Percentiles rank a stretch among this genome's conserved stretches.
Evolutionary conservation across 2,888 invertebrate species (phyloP).

Genomic region (Eristalis intricaria): DNA sequence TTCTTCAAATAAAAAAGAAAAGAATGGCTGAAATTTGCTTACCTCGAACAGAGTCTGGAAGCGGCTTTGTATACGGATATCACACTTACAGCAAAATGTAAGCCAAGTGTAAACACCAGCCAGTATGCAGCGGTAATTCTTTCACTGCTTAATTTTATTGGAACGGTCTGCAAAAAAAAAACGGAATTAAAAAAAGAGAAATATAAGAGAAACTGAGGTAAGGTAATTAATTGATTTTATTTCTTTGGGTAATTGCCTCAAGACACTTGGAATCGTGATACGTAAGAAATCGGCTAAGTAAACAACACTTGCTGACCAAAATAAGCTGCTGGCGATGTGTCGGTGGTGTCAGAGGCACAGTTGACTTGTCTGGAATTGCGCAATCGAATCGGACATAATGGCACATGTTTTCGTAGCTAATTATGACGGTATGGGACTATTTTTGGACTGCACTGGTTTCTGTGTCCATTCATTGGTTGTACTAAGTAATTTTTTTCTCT

Average conservation of each 20-base stretch:
- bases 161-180: conserved; percentile 75
- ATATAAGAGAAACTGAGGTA: background rate
- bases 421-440: conserved; percentile 14
- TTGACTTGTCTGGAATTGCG: conserved; percentile 31
- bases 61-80: conserved; percentile 80
- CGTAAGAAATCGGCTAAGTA: background rate
- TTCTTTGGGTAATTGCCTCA: background rate
- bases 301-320: background rate
- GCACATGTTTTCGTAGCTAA: conserved; percentile 32
- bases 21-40: conserved; percentile 72
- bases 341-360: background rate
- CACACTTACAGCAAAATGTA: conserved; percentile 80
- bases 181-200: background rate
- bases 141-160: conserved; percentile 77
- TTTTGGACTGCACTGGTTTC: conserved; percentile 26
- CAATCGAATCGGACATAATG: conserved; percentile 23
- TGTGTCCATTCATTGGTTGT: conserved; percentile 15
- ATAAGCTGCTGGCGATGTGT: background rate
- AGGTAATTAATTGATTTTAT: conserved; percentile 3
- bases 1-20: background rate
- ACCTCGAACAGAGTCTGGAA: conserved; percentile 80
- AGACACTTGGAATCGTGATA: background rate
- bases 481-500: conserved; percentile 14
- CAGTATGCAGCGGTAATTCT: conserved; percentile 79
- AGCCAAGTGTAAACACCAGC: conserved; percentile 78